phyloP scores from a whole-genome alignment of 2,888 invertebrate genomes.

The Cinara cedri region DNA sequence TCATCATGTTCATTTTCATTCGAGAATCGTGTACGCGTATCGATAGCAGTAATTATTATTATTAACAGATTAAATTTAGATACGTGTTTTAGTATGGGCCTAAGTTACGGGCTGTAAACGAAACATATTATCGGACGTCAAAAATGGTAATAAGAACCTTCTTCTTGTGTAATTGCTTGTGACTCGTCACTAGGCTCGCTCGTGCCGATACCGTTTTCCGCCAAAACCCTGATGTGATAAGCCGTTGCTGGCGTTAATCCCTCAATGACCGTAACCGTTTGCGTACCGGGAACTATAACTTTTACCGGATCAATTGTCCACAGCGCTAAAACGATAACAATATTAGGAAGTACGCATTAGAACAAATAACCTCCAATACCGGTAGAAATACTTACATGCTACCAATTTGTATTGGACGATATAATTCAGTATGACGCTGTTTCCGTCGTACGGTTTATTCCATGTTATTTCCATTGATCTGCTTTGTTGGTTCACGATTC shows the following conservation, averaged over 20 bases:
- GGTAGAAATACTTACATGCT: slow-evolving; percentile 58
- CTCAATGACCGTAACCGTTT: slow-evolving; percentile 79
- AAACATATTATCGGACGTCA: no score
- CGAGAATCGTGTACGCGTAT: no score
- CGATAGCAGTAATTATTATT: no score
- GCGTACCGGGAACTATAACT: slow-evolving; percentile 81
- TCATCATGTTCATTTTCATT: no score
- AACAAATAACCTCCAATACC: no score
- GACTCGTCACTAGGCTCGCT: slow-evolving; percentile 86
- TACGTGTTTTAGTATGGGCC: no score
- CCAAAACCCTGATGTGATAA: slow-evolving; percentile 86
- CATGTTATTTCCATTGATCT: slow-evolving; percentile 84
- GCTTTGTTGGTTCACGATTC: slow-evolving; percentile 83
- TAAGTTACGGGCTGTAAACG: no score
- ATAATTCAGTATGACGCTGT: slow-evolving; percentile 86
- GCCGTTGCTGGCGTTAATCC: slow-evolving; percentile 84
- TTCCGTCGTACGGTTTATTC: slow-evolving; percentile 88
- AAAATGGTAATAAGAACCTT: slow-evolving; percentile 67
- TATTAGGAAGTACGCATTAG: no score
- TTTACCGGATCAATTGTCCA: slow-evolving; percentile 85
- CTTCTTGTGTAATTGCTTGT: slow-evolving; percentile 84
- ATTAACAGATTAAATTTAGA: no score
- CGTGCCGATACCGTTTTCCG: slow-evolving; percentile 86
- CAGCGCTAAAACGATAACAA: slow-evolving; percentile 67
- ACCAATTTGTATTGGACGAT: slow-evolving; percentile 80